phyloP scores from a whole-genome alignment of 2,888 invertebrate species.

The Drosophila hamatofila region DNA sequence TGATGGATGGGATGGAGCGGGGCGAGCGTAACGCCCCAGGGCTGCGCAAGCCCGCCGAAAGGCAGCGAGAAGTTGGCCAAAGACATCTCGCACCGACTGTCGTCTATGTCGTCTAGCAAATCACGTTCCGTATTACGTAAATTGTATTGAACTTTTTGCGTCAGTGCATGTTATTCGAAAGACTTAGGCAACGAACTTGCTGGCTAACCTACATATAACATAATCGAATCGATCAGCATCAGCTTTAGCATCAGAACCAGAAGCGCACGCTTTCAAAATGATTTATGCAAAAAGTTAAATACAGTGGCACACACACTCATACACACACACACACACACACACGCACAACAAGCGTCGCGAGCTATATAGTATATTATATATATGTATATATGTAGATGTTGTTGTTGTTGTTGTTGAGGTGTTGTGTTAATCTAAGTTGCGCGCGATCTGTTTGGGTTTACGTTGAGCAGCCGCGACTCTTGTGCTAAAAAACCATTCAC shows the following conservation, averaged over 20 bases:
- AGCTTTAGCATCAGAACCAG: conserved; percentile 11
- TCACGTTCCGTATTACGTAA: conserved; percentile 46
- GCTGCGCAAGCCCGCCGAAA: conserved; percentile 81
- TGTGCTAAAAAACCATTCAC: conserved; percentile 82
- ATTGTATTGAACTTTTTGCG: conserved; percentile 23
- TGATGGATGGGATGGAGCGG: conserved; percentile 84
- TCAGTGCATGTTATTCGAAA: conserved; percentile 67
- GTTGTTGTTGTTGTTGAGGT: conserved; percentile 39
- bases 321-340: conserved; percentile 18
- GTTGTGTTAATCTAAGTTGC: conserved; percentile 63
- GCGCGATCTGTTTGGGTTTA: conserved; percentile 24
- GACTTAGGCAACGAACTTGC: conserved; percentile 63
- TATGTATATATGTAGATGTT: conserved; percentile 42
- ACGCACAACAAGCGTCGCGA: conserved; percentile 35
- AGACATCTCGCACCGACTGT: conserved; percentile 76
- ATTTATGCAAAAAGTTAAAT: conserved; percentile 73
- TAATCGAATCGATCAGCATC: conserved; percentile 23
- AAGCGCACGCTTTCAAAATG: conserved; percentile 66
- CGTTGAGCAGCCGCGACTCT: conserved; percentile 56
- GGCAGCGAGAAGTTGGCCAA: conserved; percentile 85
- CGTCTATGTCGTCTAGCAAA: conserved; percentile 10
- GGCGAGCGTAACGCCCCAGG: conserved; percentile 84
- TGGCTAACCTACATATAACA: conserved; percentile 54
- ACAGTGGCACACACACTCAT: conserved; percentile 30
- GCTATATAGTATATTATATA: conserved; percentile 31